phyloP scores from a whole-genome alignment of 1,140 invertebrate species.

The Ips typographus region DNA sequence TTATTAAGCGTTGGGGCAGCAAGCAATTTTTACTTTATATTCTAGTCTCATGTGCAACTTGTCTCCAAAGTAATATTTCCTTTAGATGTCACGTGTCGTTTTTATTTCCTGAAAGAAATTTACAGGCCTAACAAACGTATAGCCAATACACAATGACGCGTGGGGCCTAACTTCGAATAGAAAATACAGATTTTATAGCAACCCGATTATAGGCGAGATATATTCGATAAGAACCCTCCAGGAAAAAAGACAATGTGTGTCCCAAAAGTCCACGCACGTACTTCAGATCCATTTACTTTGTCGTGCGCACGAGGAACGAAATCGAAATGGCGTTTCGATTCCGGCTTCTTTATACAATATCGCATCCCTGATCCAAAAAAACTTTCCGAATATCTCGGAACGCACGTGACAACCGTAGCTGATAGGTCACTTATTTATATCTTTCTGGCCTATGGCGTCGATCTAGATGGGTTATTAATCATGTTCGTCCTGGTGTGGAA shows the following conservation, averaged over 20 bases:
- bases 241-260: slow-evolving; percentile 17
- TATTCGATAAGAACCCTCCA: slow-evolving; percentile 26
- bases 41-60: too few species aligned
- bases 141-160: slow-evolving; percentile 11
- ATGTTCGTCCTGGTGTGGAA: too few species aligned
- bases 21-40: too few species aligned
- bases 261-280: slow-evolving; percentile 29
- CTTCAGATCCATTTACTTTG: slow-evolving; percentile 37
- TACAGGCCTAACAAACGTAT: slow-evolving; percentile 10
- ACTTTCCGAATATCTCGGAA: slow-evolving; percentile 21
- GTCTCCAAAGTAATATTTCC: slow-evolving; percentile 4
- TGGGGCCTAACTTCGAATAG: slow-evolving; percentile 10
- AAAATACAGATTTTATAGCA: slow-evolving; percentile 31
- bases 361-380: slow-evolving; percentile 11
- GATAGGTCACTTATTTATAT: slow-evolving; percentile 21
- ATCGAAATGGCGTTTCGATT: slow-evolving; percentile 35
- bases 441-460: background rate
- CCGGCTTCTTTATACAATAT: slow-evolving; percentile 21
- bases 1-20: too few species aligned
- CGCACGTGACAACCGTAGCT: slow-evolving; percentile 23
- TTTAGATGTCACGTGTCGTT: background rate
- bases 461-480: too few species aligned
- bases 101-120: slow-evolving; percentile 10
- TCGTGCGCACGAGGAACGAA: slow-evolving; percentile 38
- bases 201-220: slow-evolving; percentile 29